Evolutionary conservation across 2,888 invertebrate species (phyloP).

Genomic region (Bimastos eiseni): DNA sequence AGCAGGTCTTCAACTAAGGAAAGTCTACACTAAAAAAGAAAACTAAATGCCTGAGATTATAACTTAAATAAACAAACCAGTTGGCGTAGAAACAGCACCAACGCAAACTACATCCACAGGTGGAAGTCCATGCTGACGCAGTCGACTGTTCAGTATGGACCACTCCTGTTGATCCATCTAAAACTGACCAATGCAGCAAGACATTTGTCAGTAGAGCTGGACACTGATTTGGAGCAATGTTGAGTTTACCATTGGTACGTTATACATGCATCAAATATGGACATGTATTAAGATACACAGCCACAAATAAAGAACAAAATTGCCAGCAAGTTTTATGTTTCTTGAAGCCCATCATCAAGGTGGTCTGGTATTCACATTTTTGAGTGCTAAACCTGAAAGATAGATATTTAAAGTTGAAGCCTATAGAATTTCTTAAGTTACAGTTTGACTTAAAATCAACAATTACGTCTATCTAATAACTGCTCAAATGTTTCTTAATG

Average conservation of each 20-base stretch:
- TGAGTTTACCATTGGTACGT: not conserved
- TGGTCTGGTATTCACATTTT: too few relatives aligned
- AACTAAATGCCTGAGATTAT: not conserved
- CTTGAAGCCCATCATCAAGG: not conserved
- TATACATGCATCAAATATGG: not conserved
- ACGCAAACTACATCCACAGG: constrained; percentile 1
- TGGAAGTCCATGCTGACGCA: constrained; percentile 13
- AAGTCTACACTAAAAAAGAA: not conserved
- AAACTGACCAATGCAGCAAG: not conserved
- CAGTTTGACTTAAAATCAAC: too few relatives aligned
- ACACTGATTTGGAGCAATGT: not conserved
- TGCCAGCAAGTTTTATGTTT: not conserved
- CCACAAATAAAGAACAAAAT: not conserved
- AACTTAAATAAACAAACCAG: not conserved
- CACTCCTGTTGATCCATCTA: not conserved
- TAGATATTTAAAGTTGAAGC: too few relatives aligned
- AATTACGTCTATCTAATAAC: too few relatives aligned
- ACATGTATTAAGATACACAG: not conserved
- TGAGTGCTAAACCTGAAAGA: not conserved
- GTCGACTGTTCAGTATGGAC: not conserved
- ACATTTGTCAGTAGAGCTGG: not conserved
- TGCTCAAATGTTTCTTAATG: too few relatives aligned
- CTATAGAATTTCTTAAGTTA: too few relatives aligned
- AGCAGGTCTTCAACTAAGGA: not conserved
- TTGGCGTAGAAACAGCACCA: not conserved